Evolutionary conservation across 2,797 vertebrate genomes (phyloP).

Genomic region (Onychomys leucogaster): DNA sequence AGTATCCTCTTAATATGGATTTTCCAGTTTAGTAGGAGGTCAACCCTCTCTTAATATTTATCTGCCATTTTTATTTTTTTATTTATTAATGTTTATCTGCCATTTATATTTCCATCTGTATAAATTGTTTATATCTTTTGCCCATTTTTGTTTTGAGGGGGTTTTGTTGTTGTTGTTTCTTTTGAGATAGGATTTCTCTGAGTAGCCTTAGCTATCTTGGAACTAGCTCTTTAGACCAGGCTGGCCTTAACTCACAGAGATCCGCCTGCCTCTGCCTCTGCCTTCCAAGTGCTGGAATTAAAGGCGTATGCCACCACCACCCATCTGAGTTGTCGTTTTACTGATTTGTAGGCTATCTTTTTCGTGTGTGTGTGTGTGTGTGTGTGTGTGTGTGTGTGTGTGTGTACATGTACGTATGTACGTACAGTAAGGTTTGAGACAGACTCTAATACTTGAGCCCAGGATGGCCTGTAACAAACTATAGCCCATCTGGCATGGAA

Average conservation of each 20-base stretch:
- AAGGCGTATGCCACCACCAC: not conserved
- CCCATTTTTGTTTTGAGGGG: not conserved
- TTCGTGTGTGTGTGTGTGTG: not conserved
- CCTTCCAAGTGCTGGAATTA: not conserved
- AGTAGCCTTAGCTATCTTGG: not conserved
- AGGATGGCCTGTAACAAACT: not conserved
- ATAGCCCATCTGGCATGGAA: not conserved
- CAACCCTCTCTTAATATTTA: not conserved
- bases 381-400: not conserved
- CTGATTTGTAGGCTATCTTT: slow-evolving; percentile 41
- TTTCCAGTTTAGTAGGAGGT: slow-evolving; percentile 8
- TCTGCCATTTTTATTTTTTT: not conserved
- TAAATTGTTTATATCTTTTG: slow-evolving; percentile 24
- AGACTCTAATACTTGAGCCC: not conserved
- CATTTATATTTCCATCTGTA: not conserved
- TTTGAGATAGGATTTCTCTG: not conserved
- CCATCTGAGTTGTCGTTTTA: not conserved
- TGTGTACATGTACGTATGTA: too few relatives aligned
- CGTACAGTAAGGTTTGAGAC: not conserved
- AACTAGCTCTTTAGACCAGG: not conserved
- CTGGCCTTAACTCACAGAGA: not conserved
- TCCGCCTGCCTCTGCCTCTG: not conserved
- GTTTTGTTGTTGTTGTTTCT: not conserved
- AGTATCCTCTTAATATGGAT: not conserved
- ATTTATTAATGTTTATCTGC: too few relatives aligned